Conservation (phyloP, 2,888 invertebrate species). For the Pollenia labialis region DNA sequence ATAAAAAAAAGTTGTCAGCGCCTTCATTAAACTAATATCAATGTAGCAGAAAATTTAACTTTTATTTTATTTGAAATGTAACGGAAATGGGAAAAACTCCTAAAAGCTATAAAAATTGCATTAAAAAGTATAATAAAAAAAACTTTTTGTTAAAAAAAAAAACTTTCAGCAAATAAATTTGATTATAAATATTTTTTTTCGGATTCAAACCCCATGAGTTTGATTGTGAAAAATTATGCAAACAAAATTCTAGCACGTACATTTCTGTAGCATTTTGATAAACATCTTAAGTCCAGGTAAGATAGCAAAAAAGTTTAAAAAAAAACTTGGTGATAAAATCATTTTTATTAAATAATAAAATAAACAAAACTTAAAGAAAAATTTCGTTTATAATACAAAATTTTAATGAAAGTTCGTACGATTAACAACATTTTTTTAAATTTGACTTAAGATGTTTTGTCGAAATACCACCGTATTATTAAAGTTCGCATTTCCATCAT, state of each 20-base stretch:
- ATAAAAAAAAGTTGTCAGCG: not conserved
- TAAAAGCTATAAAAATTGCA: not conserved
- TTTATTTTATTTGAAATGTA: not conserved
- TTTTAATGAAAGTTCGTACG: too few species aligned
- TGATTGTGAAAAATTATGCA: not conserved
- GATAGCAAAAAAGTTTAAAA: too few species aligned
- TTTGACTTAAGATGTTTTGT: too few species aligned
- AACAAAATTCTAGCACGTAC: slow-evolving; percentile 16
- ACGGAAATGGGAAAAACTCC: slow-evolving; percentile 19
- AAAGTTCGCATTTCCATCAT: slow-evolving; percentile 19
- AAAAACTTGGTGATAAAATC: too few species aligned
- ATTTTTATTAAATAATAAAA: too few species aligned
- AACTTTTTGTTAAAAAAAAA: not conserved
- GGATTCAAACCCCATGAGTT: not conserved
- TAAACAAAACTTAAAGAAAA: too few species aligned
- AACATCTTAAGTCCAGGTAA: too few species aligned
- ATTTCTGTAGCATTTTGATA: too few species aligned
- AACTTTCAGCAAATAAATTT: not conserved
- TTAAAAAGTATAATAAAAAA: not conserved
- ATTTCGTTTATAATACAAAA: too few species aligned
- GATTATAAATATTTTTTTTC: not conserved
- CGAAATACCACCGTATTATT: too few species aligned
- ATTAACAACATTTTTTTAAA: too few species aligned
- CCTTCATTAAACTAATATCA: not conserved
- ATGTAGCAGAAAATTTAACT: not conserved